phyloP scores from a whole-genome alignment of 2,888 invertebrate genomes.

The Serrognathus titanus region DNA sequence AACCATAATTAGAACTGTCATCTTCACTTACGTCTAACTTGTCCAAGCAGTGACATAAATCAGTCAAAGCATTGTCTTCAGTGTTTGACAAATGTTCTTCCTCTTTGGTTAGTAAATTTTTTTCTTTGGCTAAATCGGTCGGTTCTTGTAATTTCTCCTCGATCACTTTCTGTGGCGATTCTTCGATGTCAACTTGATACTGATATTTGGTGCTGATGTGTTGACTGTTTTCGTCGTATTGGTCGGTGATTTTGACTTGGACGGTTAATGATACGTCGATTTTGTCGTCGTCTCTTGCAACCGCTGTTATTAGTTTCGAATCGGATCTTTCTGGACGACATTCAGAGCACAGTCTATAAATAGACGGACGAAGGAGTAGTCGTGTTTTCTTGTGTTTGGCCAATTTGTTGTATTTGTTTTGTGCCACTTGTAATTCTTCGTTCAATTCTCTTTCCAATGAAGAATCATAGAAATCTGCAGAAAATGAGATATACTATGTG shows the following conservation, averaged over 20 bases:
- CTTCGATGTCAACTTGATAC: constrained; percentile 1
- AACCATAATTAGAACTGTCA: no score
- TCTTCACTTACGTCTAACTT: no score
- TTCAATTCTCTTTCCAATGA: constrained; percentile 19
- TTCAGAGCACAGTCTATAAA: constrained; percentile 22
- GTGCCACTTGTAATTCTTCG: constrained; percentile 30
- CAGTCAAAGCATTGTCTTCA: no score
- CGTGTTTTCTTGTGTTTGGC: constrained; percentile 16
- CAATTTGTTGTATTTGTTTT: constrained; percentile 27
- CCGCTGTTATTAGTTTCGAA: background rate
- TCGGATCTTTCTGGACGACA: background rate
- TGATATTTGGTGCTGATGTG: background rate
- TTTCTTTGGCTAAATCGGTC: background rate
- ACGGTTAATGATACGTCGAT: constrained; percentile 6
- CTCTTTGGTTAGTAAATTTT: background rate
- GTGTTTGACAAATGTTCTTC: background rate
- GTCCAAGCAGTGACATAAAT: no score
- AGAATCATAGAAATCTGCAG: no score
- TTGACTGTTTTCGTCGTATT: constrained; percentile 5
- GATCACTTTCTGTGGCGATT: background rate
- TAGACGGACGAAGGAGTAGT: constrained; percentile 25
- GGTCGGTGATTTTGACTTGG: constrained; percentile 10
- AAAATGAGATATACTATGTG: no score
- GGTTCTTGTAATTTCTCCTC: background rate
- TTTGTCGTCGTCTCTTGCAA: background rate